Conservation (phyloP, 2,797 vertebrate genomes). For the Antennarius maculatus region DNA sequence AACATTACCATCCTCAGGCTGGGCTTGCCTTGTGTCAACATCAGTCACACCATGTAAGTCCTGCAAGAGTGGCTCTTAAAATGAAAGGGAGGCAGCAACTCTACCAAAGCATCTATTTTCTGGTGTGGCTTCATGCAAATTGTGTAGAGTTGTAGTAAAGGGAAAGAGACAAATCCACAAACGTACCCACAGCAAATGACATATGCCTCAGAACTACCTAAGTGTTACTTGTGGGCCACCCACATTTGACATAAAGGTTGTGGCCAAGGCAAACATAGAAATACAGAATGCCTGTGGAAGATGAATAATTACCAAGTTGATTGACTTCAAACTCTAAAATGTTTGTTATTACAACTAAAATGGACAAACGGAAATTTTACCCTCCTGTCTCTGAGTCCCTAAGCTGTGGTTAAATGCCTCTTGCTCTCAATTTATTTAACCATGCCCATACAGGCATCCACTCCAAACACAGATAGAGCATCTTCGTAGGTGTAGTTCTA, state of each 20-base stretch:
- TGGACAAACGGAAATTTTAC: neutral
- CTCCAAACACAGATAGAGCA: neutral
- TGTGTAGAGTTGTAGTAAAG: constrained; percentile 19
- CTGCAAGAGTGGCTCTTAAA: neutral
- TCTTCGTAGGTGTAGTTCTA: constrained; percentile 20
- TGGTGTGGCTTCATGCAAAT: constrained; percentile 29
- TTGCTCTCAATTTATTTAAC: constrained; percentile 29
- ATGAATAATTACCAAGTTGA: neutral
- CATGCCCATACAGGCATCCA: neutral
- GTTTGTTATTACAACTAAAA: neutral
- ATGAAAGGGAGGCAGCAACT: neutral
- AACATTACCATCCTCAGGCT: neutral
- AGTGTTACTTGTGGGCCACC: neutral
- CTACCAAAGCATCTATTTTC: constrained; percentile 5
- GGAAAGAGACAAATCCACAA: constrained; percentile 7
- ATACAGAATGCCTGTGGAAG: neutral
- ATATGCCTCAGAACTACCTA: constrained; percentile 3
- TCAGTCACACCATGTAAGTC: neutral
- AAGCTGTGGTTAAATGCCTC: neutral
- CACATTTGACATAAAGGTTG: neutral
- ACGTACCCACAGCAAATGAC: constrained; percentile 32
- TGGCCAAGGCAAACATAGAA: too few species aligned
- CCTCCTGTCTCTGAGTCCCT: too few species aligned
- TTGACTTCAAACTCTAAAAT: neutral
- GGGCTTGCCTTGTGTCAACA: neutral